phyloP scores from a whole-genome alignment of 2,797 vertebrate species.

The Notolepis coatsorum region DNA sequence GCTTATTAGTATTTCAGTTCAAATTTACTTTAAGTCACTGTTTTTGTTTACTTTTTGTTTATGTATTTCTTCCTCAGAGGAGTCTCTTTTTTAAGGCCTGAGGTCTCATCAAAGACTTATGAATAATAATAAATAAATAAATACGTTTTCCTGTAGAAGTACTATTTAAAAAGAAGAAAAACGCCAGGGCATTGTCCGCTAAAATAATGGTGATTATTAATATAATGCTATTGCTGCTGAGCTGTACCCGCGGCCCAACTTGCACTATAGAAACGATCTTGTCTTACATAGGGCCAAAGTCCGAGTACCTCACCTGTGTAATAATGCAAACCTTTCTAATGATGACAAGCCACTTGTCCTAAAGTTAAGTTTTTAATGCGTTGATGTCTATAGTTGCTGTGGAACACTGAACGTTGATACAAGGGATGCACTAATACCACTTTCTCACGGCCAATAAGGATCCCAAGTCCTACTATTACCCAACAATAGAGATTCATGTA shows the following conservation, averaged over 20 bases:
- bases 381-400: conserved; percentile 51
- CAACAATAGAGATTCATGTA: too few species aligned
- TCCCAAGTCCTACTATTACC: too few species aligned
- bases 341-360: conserved; percentile 30
- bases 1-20: conserved; percentile 14
- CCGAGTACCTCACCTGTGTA: conserved; percentile 73
- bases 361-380: conserved; percentile 54
- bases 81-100: conserved; percentile 36
- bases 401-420: conserved; percentile 29
- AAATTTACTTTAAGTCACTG: conserved; percentile 44
- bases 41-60: conserved; percentile 45
- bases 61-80: conserved; percentile 26
- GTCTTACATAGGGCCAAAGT: conserved; percentile 63
- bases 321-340: conserved; percentile 47
- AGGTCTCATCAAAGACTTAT: conserved; percentile 16
- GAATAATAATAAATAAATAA: too few species aligned
- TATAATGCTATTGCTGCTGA: conserved; percentile 40
- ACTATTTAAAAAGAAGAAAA: conserved; percentile 24
- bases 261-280: conserved; percentile 77
- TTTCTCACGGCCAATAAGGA: too few species aligned
- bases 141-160: conserved; percentile 36
- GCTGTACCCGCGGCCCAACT: conserved; percentile 54
- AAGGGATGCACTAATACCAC: too few species aligned
- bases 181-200: conserved; percentile 49
- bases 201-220: conserved; percentile 31